phyloP scores from a whole-genome alignment of 2,113 vertebrate genomes.

The Argyrosomus japonicus region DNA sequence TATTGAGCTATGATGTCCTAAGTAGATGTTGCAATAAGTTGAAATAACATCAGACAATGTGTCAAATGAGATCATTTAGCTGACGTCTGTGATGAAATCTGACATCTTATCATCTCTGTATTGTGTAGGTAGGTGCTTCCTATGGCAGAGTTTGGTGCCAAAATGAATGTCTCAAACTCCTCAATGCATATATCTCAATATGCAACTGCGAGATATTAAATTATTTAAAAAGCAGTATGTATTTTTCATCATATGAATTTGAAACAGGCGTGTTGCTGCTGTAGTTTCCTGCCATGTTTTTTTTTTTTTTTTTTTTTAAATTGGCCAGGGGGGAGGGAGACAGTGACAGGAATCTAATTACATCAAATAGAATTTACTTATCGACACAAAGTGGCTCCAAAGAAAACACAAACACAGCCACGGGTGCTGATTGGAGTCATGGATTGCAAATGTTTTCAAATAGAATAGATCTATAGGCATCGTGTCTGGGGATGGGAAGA shows the following conservation, averaged over 20 bases:
- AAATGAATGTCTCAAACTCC: background rate
- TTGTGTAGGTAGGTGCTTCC: background rate
- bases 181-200: background rate
- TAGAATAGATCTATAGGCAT: slow-evolving; percentile 15
- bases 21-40: slow-evolving; percentile 32
- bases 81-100: slow-evolving; percentile 16
- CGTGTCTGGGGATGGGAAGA: background rate
- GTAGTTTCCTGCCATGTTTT: slow-evolving; percentile 9
- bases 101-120: slow-evolving; percentile 5
- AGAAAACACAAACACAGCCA: slow-evolving; percentile 8
- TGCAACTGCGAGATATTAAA: background rate
- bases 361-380: slow-evolving; percentile 35
- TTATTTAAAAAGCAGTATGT: background rate
- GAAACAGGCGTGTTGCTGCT: background rate
- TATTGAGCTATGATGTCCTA: background rate
- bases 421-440: background rate
- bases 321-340: slow-evolving; percentile 6
- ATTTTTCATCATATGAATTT: slow-evolving; percentile 7
- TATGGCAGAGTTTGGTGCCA: background rate
- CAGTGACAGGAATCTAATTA: slow-evolving; percentile 47
- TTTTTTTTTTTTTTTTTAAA: slow-evolving; percentile 1
- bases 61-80: slow-evolving; percentile 31
- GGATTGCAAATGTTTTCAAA: slow-evolving; percentile 4
- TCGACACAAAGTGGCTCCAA: slow-evolving; percentile 23
- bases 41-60: slow-evolving; percentile 31